Percentiles rank a stretch among this genome's conserved stretches.
These are phyloP conservation scores for Denticeps clupeoides DNA, from an alignment of 2,797 vertebrate species.

Conservation along the genomic window DNA sequence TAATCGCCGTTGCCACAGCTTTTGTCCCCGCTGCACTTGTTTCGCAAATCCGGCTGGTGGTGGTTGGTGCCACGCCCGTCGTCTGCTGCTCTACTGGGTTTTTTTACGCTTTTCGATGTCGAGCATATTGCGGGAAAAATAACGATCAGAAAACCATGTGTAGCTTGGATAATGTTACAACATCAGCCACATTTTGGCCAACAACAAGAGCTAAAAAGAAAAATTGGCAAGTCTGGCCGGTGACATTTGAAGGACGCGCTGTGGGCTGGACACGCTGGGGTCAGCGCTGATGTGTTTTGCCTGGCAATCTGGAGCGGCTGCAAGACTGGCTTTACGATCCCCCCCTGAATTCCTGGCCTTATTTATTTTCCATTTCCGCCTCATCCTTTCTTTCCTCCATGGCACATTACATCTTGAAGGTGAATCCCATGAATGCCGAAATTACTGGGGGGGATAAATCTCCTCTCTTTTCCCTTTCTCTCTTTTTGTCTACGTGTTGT, in stretches of 20 bases:
- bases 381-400: conserved; percentile 36
- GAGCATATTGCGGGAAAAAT: too few species aligned
- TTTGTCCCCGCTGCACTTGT: too few species aligned
- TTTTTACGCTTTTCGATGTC: too few species aligned
- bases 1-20: too few species aligned
- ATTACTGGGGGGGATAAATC: conserved; percentile 58
- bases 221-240: too few species aligned
- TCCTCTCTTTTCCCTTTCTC: conserved; percentile 12
- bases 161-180: too few species aligned
- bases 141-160: too few species aligned
- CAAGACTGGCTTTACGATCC: conserved; percentile 57
- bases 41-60: too few species aligned
- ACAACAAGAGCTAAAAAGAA: too few species aligned
- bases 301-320: conserved; percentile 45
- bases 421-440: conserved; percentile 66
- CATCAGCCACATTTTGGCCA: too few species aligned
- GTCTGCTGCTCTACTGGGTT: too few species aligned
- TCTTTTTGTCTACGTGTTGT: conserved; percentile 2
- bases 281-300: conserved; percentile 43
- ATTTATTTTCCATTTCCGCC: conserved; percentile 6
- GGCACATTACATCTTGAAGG: conserved; percentile 69
- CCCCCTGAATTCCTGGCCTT: conserved; percentile 20
- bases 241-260: conserved; percentile 44
- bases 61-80: too few species aligned
- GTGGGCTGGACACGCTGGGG: conserved; percentile 39